phyloP scores from a whole-genome alignment of 2,113 vertebrate species.

The Beaufortia kweichowensis region DNA sequence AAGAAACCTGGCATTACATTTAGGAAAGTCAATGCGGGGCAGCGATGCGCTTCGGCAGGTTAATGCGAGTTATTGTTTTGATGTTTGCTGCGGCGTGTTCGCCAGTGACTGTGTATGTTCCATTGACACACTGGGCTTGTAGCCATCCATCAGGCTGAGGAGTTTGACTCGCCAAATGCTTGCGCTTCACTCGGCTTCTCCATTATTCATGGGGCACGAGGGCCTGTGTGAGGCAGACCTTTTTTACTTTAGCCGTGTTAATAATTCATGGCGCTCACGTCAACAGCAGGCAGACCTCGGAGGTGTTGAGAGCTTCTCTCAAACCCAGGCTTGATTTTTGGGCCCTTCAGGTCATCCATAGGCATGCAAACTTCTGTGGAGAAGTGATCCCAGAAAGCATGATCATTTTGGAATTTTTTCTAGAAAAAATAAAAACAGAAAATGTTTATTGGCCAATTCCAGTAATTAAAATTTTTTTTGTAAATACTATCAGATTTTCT shows the following conservation, averaged over 20 bases:
- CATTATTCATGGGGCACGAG: conserved; percentile 76
- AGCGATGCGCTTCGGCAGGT: conserved; percentile 15
- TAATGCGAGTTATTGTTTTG: conserved; percentile 55
- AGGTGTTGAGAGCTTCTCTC: conserved; percentile 58
- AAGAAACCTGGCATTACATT: conserved; percentile 27
- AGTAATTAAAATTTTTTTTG: too few relatives aligned
- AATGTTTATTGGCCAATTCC: too few relatives aligned
- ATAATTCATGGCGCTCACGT: conserved; percentile 75
- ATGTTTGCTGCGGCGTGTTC: conserved; percentile 54
- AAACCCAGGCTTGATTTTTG: conserved; percentile 66
- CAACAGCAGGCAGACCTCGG: conserved; percentile 45
- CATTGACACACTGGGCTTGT: conserved; percentile 54
- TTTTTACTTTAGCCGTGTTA: conserved; percentile 79
- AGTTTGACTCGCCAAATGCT: conserved; percentile 76
- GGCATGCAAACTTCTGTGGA: conserved; percentile 30
- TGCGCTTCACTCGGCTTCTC: conserved; percentile 71
- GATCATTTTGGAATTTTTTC: too few relatives aligned
- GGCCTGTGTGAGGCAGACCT: conserved; percentile 69
- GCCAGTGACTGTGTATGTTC: conserved; percentile 55
- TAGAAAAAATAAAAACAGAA: too few relatives aligned
- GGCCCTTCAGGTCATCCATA: conserved; percentile 60
- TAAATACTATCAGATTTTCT: too few relatives aligned
- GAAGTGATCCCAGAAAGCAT: conserved; percentile 37
- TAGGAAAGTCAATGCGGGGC: conserved; percentile 47
- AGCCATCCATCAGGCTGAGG: conserved; percentile 69